Percentiles rank a stretch among this genome's conserved stretches.
phyloP scores from a whole-genome alignment of 1,140 invertebrate genomes.

The Calliphora vicina region DNA sequence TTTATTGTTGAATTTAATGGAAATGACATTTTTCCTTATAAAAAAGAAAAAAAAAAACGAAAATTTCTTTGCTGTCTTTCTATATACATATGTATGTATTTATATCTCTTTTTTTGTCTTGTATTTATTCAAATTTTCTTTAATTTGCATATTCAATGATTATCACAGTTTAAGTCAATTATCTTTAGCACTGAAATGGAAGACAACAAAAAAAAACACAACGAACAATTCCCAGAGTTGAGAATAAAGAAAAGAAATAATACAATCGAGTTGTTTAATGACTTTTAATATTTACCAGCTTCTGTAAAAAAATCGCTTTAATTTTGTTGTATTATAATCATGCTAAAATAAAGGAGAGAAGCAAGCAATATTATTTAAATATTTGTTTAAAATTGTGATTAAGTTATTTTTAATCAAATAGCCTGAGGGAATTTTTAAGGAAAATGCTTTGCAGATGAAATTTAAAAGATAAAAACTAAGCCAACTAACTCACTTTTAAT shows the following conservation, averaged over 20 bases:
- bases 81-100: too few species aligned
- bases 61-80: not conserved
- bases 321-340: not conserved
- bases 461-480: too few species aligned
- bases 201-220: not conserved
- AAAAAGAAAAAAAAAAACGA: not conserved
- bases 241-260: not conserved
- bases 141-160: conserved; percentile 31
- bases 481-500: too few species aligned
- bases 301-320: not conserved
- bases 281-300: not conserved
- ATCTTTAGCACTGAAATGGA: not conserved
- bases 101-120: not conserved
- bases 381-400: not conserved
- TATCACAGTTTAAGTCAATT: conserved; percentile 31
- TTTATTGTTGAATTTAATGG: conserved; percentile 7
- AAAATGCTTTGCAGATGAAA: too few species aligned
- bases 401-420: not conserved
- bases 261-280: not conserved
- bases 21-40: conserved; percentile 2
- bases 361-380: not conserved
- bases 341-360: too few species aligned
- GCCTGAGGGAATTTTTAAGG: not conserved
- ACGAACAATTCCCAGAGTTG: not conserved
- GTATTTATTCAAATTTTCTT: conserved; percentile 4